phyloP scores from a whole-genome alignment of 2,113 vertebrate genomes.

The Corvus moneduloides region DNA sequence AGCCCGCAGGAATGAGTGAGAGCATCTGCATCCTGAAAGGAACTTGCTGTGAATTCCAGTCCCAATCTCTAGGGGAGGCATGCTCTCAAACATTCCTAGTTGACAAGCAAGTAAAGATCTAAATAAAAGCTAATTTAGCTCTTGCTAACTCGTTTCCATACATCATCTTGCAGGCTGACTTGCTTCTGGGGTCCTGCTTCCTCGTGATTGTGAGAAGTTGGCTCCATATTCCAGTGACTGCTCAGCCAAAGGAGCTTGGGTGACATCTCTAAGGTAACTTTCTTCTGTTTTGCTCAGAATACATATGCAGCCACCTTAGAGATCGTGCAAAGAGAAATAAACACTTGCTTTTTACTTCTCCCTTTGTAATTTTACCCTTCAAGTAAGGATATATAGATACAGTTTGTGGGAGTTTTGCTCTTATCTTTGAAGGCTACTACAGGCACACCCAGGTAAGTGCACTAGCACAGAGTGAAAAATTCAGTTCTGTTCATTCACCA shows the following conservation, averaged over 20 bases:
- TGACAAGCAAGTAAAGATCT: not conserved
- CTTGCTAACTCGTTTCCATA: not conserved
- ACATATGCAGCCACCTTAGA: not conserved
- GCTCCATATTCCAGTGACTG: not conserved
- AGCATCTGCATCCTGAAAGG: not conserved
- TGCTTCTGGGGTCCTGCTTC: not conserved
- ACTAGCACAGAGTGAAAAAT: not conserved
- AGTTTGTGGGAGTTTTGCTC: not conserved
- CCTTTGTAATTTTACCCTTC: not conserved
- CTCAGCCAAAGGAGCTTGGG: constrained; percentile 18
- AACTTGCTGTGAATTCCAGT: not conserved
- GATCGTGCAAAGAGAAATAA: not conserved
- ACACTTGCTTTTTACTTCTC: not conserved
- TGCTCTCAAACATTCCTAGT: not conserved
- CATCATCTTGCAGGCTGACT: constrained; percentile 17
- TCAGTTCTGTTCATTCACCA: not conserved
- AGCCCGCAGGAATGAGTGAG: not conserved
- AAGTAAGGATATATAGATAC: not conserved
- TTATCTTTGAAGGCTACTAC: not conserved
- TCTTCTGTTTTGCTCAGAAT: not conserved
- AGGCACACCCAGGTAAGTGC: not conserved
- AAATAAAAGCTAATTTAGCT: not conserved
- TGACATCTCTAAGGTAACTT: constrained; percentile 27
- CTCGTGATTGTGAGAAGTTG: constrained; percentile 18
- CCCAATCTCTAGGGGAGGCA: rapidly evolving